Evolutionary conservation across 2,888 invertebrate genomes (phyloP).

Genomic region (Patella depressa): DNA sequence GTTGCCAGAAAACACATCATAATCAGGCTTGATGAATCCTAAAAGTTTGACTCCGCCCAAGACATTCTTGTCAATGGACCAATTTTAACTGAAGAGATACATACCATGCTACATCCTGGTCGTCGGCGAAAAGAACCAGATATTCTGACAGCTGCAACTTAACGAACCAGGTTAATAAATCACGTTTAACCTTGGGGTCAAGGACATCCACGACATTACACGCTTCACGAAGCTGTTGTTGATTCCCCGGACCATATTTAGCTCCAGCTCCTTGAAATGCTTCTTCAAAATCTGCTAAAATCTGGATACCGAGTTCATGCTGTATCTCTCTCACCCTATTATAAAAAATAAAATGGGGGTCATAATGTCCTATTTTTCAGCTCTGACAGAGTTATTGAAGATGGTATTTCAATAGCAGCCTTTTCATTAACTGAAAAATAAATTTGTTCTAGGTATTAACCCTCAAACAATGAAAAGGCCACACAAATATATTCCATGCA

Average conservation of each 20-base stretch:
- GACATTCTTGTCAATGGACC: too few species aligned
- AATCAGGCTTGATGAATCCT: too few species aligned
- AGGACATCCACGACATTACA: slow-evolving; percentile 88
- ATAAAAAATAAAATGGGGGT: slow-evolving; percentile 21
- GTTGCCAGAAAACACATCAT: too few species aligned
- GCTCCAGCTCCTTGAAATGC: slow-evolving; percentile 76
- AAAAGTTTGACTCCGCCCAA: too few species aligned
- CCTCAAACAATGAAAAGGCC: too few species aligned
- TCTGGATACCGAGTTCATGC: slow-evolving; percentile 85
- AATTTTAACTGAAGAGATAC: neutral
- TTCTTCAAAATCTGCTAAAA: slow-evolving; percentile 90
- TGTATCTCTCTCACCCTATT: slow-evolving; percentile 81
- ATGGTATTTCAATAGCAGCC: too few species aligned
- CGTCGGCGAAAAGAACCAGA: slow-evolving; percentile 90
- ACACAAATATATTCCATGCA: too few species aligned
- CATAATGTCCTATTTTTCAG: too few species aligned
- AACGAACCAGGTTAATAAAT: slow-evolving; percentile 92
- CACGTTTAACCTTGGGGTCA: slow-evolving; percentile 87
- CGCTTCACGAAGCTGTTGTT: slow-evolving; percentile 77
- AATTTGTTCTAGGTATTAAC: too few species aligned
- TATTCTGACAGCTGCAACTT: slow-evolving; percentile 91
- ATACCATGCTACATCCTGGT: slow-evolving; percentile 81
- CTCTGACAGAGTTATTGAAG: too few species aligned
- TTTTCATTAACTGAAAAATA: too few species aligned
- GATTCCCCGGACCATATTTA: slow-evolving; percentile 71